phyloP scores from a whole-genome alignment of 2,113 vertebrate species.

The Dromaius novaehollandiae region DNA sequence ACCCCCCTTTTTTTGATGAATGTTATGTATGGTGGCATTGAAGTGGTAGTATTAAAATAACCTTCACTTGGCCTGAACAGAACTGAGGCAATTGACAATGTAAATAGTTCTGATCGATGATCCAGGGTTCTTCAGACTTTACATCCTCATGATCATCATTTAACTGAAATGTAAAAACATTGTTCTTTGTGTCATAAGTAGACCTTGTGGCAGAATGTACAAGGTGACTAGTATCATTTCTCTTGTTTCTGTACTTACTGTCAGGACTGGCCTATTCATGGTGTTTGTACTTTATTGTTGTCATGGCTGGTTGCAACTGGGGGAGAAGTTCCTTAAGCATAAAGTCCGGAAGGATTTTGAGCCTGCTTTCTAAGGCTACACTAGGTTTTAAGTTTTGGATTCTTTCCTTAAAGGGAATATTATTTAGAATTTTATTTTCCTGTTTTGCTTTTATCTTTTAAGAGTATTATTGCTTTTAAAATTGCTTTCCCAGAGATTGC shows the following conservation, averaged over 20 bases:
- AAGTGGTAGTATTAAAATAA: not conserved
- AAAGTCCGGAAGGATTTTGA: not conserved
- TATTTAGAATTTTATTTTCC: constrained; percentile 11
- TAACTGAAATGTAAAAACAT: not conserved
- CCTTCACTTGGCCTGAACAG: not conserved
- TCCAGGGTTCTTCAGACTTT: not conserved
- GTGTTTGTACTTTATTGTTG: not conserved
- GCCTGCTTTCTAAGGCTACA: not conserved
- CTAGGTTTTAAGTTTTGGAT: not conserved
- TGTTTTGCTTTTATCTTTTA: constrained; percentile 30
- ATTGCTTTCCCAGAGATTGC: constrained; percentile 18
- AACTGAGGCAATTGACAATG: not conserved
- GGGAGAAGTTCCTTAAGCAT: not conserved
- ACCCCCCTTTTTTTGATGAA: not conserved
- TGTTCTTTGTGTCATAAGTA: not conserved
- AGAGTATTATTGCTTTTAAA: constrained; percentile 40
- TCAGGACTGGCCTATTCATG: not conserved
- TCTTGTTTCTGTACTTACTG: not conserved
- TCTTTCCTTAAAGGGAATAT: not conserved
- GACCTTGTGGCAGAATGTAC: not conserved
- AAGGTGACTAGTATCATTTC: not conserved
- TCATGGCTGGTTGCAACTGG: not conserved
- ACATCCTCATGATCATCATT: not conserved
- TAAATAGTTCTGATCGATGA: not conserved
- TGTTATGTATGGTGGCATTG: not conserved